Percentiles rank a stretch among this genome's conserved stretches.
Conservation (phyloP, 2,113 vertebrate genomes). For the Campylorhamphus procurvoides region DNA sequence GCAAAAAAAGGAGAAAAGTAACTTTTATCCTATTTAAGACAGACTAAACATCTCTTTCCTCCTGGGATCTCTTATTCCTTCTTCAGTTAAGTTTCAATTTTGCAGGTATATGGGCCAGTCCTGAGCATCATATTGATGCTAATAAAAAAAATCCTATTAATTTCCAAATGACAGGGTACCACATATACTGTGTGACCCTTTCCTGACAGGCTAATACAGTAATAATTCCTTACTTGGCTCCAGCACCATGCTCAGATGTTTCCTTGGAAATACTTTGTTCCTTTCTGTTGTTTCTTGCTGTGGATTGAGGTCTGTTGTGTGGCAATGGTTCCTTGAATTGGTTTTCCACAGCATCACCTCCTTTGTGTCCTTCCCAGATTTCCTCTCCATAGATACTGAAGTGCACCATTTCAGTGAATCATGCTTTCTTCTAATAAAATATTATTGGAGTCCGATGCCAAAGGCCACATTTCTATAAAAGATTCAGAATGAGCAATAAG, state of each 20-base stretch:
- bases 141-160: neutral
- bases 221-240: neutral
- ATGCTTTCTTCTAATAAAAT: constrained; percentile 59
- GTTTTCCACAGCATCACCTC: constrained; percentile 9
- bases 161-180: neutral
- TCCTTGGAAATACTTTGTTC: constrained; percentile 1
- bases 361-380: constrained; percentile 8
- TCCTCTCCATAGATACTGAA: neutral
- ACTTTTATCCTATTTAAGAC: neutral
- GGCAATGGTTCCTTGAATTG: neutral
- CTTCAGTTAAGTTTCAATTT: neutral
- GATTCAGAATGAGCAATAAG: constrained; percentile 1
- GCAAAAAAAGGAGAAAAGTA: neutral
- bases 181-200: neutral
- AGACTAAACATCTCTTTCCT: neutral
- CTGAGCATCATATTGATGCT: neutral
- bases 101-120: neutral
- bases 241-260: neutral
- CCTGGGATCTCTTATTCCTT: neutral
- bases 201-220: neutral
- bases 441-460: neutral
- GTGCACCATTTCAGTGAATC: neutral
- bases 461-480: constrained; percentile 34
- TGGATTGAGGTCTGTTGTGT: neutral
- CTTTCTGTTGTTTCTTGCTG: neutral